Conservation (phyloP, 2,113 vertebrate species). For the Alectura lathami region DNA sequence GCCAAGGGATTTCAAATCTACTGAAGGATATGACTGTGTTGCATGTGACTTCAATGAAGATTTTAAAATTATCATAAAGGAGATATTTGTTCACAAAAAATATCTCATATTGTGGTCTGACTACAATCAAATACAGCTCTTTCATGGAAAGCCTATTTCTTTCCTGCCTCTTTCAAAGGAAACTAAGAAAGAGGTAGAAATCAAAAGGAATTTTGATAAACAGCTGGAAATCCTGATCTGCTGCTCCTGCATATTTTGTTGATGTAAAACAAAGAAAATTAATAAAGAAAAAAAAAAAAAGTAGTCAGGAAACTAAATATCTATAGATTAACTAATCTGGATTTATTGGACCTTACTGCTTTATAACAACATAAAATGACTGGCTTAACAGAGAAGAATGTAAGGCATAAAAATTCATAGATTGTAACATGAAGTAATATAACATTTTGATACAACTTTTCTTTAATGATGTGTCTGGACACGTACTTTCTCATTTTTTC, state of each 20-base stretch:
- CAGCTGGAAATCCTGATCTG: background rate
- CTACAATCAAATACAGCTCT: background rate
- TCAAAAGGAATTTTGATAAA: constrained; percentile 25
- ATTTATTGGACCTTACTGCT: background rate
- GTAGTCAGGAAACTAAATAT: background rate
- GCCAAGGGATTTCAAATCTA: background rate
- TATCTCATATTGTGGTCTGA: background rate
- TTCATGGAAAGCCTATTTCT: background rate
- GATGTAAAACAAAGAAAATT: background rate
- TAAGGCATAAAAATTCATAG: background rate
- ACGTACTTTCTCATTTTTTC: background rate
- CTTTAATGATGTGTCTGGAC: background rate
- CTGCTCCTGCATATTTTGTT: background rate
- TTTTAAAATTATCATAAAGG: background rate
- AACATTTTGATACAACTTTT: background rate
- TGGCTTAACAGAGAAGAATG: background rate
- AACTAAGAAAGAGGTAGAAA: background rate
- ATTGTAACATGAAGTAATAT: background rate
- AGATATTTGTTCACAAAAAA: background rate
- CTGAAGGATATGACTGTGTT: background rate
- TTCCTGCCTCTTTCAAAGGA: background rate
- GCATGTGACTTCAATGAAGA: background rate
- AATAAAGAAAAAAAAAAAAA: background rate
- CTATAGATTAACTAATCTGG: background rate
- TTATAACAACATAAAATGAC: background rate